Base-by-base conservation (phyloP, 2,888 invertebrate genomes). In the Pachycephus smyrnensis region DNA sequence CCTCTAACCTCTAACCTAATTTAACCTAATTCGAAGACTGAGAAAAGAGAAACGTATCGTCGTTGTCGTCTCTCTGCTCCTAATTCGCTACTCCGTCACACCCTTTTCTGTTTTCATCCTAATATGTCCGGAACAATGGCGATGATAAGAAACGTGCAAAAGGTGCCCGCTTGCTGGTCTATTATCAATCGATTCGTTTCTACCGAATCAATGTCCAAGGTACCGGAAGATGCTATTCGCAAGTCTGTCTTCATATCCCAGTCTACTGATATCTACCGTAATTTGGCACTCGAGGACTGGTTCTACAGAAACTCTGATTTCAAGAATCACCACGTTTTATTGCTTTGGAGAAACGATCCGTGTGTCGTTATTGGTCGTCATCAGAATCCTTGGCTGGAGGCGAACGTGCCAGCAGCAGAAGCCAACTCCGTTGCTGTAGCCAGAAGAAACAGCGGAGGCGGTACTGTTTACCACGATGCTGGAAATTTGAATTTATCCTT, bases 271-370 rank as follows among this genome's bases (percentile, higher is more conserved):
- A 96, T 99, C 84, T 98, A 95, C 90, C 96, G 96, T 12, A 99
- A 99, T 92, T 92, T 99, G 88, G 99, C 99, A 4, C 92, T 99
- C 79, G 99, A 99, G 92, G 98, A 99, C 91, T 99, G 98, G 98
- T 93, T 99, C 87, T 98, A 98, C 92, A 95, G 94, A 77, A 96
- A 98, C 89, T 95, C 95, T 91, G 95, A 98, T 90, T 97, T 98
- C 85, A 93, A 94, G 9, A 94, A 96, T 80, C 96, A 96, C 89
- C 96, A 97, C 91, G 94, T 98, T 3, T 93, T 99, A 90, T 94
- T 99, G 92, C 92, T 99, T 78, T 99, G 98, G 98, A 94, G 96
- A 77, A 99, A 99, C 91, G 94, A 96, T 84, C 98, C 99, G 0
- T 96, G 98, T 90, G 97, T 99, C 77, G 98, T 99, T 9, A 95